Evolutionary conservation across 2,888 invertebrate species (phyloP).

Genomic region (Cryptops parisi): DNA sequence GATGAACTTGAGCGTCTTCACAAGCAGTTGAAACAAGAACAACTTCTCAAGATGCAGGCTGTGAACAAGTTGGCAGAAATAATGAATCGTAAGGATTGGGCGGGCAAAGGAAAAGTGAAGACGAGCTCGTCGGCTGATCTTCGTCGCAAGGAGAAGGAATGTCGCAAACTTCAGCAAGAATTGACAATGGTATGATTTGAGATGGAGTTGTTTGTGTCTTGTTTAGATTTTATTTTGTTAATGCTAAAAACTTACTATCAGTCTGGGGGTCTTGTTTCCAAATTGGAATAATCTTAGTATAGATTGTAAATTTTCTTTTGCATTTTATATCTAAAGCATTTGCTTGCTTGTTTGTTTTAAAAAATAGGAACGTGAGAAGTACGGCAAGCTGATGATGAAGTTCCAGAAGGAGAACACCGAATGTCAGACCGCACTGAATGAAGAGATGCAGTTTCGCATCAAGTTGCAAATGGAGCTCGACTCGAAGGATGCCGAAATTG

Average conservation of each 20-base stretch:
- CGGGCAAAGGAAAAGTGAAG: constrained; percentile 43
- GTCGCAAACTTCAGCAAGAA: constrained; percentile 85
- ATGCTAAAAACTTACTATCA: too few species aligned
- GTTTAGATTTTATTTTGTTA: too few species aligned
- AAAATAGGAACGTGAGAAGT: constrained; percentile 87
- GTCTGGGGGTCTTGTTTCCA: too few species aligned
- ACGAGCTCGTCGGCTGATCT: constrained; percentile 43
- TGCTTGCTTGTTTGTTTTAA: too few species aligned
- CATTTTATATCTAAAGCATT: too few species aligned
- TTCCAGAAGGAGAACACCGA: constrained; percentile 77
- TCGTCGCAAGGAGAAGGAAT: constrained; percentile 84
- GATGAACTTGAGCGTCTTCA: constrained; percentile 68
- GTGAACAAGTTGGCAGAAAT: constrained; percentile 96
- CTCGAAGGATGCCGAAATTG: constrained; percentile 91
- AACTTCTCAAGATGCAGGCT: constrained; percentile 77
- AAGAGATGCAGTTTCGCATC: constrained; percentile 59
- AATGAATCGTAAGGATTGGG: constrained; percentile 79
- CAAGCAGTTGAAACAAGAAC: constrained; percentile 72
- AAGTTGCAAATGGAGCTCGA: constrained; percentile 91
- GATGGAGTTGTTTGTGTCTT: too few species aligned
- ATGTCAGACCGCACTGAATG: constrained; percentile 62
- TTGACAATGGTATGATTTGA: constrained; percentile 62
- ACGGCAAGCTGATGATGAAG: constrained; percentile 68
- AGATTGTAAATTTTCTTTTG: too few species aligned
- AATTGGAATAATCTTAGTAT: too few species aligned